These are phyloP conservation scores for Drosophila longiperda DNA, from an alignment of 2,888 invertebrate species.

Conservation along the genomic window DNA sequence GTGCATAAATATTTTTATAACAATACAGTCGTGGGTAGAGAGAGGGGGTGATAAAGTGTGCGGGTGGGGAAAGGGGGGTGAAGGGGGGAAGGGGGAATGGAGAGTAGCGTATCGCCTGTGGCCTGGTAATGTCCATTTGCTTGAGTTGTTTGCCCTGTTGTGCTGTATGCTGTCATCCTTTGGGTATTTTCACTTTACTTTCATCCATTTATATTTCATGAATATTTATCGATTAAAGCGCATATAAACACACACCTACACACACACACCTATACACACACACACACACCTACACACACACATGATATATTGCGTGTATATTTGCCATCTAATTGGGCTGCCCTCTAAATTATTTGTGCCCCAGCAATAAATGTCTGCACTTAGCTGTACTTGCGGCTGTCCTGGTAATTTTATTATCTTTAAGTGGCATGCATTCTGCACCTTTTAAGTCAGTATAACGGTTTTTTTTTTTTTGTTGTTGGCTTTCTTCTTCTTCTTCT, in stretches of 20 bases:
- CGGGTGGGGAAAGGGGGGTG: too few species aligned
- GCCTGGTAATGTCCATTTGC: slow-evolving; percentile 56
- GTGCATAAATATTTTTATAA: slow-evolving; percentile 58
- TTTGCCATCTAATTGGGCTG: slow-evolving; percentile 47
- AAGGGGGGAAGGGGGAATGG: background rate
- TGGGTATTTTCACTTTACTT: slow-evolving; percentile 54
- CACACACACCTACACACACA: background rate
- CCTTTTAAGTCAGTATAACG: background rate
- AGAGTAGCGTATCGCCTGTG: slow-evolving; percentile 16
- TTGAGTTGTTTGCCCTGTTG: slow-evolving; percentile 48
- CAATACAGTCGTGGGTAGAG: slow-evolving; percentile 36
- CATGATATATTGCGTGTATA: slow-evolving; percentile 42
- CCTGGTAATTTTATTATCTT: background rate
- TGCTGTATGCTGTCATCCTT: slow-evolving; percentile 54
- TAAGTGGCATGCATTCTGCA: slow-evolving; percentile 15
- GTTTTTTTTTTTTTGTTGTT: background rate
- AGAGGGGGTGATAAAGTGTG: background rate
- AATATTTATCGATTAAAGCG: slow-evolving; percentile 76
- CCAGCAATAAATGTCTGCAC: slow-evolving; percentile 16
- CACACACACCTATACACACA: slow-evolving; percentile 9
- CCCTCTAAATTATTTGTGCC: slow-evolving; percentile 34
- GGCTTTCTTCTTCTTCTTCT: background rate
- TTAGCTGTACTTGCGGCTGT: background rate
- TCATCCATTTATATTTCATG: slow-evolving; percentile 68
- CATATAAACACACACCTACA: slow-evolving; percentile 17